phyloP scores from a whole-genome alignment of 2,113 vertebrate genomes.

The Euleptes europaea region DNA sequence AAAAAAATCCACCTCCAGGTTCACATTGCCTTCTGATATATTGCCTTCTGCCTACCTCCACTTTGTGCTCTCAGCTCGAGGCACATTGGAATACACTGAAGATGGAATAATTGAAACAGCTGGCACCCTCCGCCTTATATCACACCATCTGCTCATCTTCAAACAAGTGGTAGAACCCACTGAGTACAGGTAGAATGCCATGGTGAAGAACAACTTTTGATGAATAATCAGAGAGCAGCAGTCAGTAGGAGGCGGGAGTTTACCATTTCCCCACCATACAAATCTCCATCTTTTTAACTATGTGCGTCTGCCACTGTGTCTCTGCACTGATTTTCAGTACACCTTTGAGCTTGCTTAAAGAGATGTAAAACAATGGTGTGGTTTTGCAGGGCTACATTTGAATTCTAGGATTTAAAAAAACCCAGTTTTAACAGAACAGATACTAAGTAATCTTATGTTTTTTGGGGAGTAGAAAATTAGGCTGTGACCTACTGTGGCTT shows the following conservation, averaged over 20 bases:
- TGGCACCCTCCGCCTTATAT: background rate
- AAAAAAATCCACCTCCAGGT: background rate
- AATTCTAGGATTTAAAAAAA: background rate
- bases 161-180: background rate
- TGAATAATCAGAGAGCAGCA: background rate
- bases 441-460: background rate
- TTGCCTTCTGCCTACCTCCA: background rate
- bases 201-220: background rate
- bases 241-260: background rate
- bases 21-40: background rate
- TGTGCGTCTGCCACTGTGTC: background rate
- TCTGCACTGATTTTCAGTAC: background rate
- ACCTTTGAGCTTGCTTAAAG: background rate
- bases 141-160: background rate
- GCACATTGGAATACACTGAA: background rate
- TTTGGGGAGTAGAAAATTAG: conserved; percentile 2
- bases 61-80: background rate
- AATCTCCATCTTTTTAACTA: background rate
- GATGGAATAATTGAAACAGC: background rate
- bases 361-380: background rate
- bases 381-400: background rate
- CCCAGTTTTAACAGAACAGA: background rate
- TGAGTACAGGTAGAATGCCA: background rate
- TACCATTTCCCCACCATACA: background rate
- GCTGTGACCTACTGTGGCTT: background rate